phyloP scores from a whole-genome alignment of 35 echinoderm and acorn worm genomes.

The Anneissia japonica region DNA sequence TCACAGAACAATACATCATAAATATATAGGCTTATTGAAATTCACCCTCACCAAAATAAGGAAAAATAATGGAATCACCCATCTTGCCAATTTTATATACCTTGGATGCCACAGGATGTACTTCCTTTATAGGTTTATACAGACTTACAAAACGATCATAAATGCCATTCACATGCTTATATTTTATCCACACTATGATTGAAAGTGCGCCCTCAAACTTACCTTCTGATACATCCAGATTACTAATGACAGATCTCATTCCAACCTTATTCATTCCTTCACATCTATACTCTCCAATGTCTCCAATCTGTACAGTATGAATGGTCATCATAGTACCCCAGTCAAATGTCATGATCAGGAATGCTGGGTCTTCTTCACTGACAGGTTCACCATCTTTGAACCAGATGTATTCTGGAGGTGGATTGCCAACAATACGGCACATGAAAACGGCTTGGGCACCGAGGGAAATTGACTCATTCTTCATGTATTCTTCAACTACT shows the following conservation, averaged over 20 bases:
- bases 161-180: no score
- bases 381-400: not conserved
- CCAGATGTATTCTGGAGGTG: not conserved
- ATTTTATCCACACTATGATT: no score
- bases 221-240: not conserved
- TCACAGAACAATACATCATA: no score
- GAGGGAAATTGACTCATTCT: not conserved
- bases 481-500: not conserved
- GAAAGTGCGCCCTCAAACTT: no score
- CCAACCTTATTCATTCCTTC: not conserved
- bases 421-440: not conserved
- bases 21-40: no score
- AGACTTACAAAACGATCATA: no score
- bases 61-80: no score
- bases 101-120: no score
- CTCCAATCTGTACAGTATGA: not conserved
- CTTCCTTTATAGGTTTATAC: no score
- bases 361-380: slow-evolving; percentile 1
- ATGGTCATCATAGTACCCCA: not conserved
- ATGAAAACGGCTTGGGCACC: not conserved
- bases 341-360: not conserved
- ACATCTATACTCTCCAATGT: not conserved
- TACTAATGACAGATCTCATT: not conserved
- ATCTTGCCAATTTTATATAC: no score
- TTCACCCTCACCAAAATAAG: no score